Base-by-base conservation (phyloP, 2,888 invertebrate species). In the Acanthosoma haemorrhoidale region DNA sequence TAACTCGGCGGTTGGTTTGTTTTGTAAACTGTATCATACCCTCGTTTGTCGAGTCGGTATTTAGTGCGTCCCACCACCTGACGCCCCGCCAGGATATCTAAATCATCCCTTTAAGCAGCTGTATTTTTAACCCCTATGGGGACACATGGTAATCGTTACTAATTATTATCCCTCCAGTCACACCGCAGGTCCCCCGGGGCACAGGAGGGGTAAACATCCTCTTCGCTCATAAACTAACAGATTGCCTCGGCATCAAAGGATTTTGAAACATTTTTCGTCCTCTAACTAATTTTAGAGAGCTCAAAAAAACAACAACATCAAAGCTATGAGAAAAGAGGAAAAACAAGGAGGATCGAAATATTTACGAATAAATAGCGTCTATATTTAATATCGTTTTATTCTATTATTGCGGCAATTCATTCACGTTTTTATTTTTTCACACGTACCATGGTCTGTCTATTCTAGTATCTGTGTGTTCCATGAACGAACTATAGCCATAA, bases 221-320 rank as follows among this genome's bases (percentile, higher is more conserved):
- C 51, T n/a, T 3, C 25, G 51, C 3, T 25, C n/a, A n/a, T 51
- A 25, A 51, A 43, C 21, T 13, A 43, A 51, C 25, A 51, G 51
- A 51, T 51, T 51, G 51, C 51, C 29, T n/a, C n/a, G n/a, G n/a
- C n/a, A n/a, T 51, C 51, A 51, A 51, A 51, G 51, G 51, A 51
- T 21, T 51, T 51, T 21, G 51, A 25, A 25, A 51, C 51, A 51
- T n/a, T n/a, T n/a, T n/a, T n/a, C n/a, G n/a, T n/a, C n/a, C 6
- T 51, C 51, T 25, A 25, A 51, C 6, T 13, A n/a, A 51, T n/a
- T 51, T 51, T 51, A 51, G 13, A 25, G 51, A n/a, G n/a, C 25
- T 51, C 51, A 25, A 25, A 25, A n/a, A n/a, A 25, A 25, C 25
- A 25, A 51, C n/a, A n/a, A 51, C 25, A 51, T 51, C 51, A 51